Evolutionary conservation across 2,888 invertebrate genomes (phyloP).

Genomic region (Synanthedon tipuliformis): DNA sequence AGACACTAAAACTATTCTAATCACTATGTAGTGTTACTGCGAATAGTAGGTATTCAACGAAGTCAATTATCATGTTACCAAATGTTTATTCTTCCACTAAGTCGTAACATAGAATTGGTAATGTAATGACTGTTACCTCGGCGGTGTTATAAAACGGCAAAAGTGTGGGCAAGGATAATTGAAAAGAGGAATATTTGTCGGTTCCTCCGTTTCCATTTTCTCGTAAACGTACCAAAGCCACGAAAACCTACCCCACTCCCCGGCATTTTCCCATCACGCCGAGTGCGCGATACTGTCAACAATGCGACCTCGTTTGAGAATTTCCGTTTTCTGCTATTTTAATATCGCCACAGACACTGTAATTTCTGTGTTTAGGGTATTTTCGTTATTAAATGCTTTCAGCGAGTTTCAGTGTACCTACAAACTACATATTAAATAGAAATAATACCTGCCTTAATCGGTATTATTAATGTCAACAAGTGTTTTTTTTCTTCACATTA

Average conservation of each 20-base stretch:
- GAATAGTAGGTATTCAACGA: no score
- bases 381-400: no score
- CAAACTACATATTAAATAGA: no score
- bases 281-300: not conserved
- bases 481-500: no score
- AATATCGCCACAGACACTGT: not conserved
- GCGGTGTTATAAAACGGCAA: not conserved
- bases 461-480: no score
- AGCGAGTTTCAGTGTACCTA: no score
- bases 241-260: not conserved
- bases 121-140: not conserved
- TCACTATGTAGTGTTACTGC: no score
- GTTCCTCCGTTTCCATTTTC: not conserved
- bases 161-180: not conserved
- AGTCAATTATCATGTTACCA: not conserved
- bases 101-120: conserved; percentile 6
- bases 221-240: not conserved
- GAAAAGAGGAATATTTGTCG: not conserved
- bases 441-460: no score
- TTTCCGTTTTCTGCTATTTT: not conserved
- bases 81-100: conserved; percentile 6
- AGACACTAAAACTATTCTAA: no score
- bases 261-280: not conserved
- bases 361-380: not conserved
- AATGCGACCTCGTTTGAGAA: not conserved